Conservation (phyloP, 2,113 vertebrate genomes). For the Carollia perspicillata region DNA sequence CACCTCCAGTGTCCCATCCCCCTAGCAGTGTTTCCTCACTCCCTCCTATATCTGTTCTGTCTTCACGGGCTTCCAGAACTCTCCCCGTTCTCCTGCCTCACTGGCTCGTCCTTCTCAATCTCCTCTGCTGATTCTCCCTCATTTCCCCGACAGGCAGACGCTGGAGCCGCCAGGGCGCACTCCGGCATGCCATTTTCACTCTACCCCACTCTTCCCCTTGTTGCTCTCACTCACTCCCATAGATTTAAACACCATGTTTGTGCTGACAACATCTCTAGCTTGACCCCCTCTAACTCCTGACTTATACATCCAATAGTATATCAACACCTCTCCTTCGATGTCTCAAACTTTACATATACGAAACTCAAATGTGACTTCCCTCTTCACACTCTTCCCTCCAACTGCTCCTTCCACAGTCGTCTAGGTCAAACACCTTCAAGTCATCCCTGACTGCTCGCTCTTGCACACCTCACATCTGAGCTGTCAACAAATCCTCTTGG, state of each 20-base stretch:
- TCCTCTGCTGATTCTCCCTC: not conserved
- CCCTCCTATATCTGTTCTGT: not conserved
- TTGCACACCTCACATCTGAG: not conserved
- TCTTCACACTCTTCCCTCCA: not conserved
- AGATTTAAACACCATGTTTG: not conserved
- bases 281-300: not conserved
- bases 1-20: not conserved
- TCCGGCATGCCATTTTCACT: not conserved
- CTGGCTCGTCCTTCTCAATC: not conserved
- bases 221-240: not conserved
- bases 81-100: not conserved
- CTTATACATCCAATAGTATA: no score
- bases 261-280: not conserved
- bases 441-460: not conserved
- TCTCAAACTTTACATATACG: not conserved
- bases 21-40: not conserved
- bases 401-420: not conserved
- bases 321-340: not conserved
- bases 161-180: not conserved
- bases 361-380: not conserved
- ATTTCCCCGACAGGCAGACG: not conserved
- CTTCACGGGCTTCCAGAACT: not conserved
- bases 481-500: not conserved
- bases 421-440: not conserved
- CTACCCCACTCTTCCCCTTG: no score